These are phyloP conservation scores for Dastarcus helophoroides DNA, from an alignment of 2,888 invertebrate species.

Conservation along the genomic window DNA sequence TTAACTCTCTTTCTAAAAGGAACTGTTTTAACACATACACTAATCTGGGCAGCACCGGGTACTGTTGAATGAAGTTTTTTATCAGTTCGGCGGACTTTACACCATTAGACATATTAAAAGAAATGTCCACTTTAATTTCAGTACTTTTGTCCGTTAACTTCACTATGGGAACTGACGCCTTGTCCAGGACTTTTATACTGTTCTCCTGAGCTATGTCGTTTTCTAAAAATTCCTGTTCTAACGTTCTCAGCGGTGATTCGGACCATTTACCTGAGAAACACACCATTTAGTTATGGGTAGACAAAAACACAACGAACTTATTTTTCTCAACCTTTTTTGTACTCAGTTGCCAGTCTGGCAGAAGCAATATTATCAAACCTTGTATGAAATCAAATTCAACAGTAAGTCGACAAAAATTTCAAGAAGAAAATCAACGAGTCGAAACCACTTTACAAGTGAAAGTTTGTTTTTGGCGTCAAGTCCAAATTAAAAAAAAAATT, in stretches of 20 bases:
- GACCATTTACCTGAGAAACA: conserved; percentile 69
- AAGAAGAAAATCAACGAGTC: too few relatives aligned
- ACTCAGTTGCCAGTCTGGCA: too few relatives aligned
- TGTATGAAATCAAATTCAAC: too few relatives aligned
- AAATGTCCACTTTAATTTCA: conserved; percentile 94
- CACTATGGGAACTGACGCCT: conserved; percentile 96
- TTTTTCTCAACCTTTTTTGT: too few relatives aligned
- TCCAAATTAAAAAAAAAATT: too few relatives aligned
- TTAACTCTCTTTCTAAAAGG: conserved; percentile 91
- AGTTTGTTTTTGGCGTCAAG: too few relatives aligned
- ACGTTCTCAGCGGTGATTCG: conserved; percentile 77
- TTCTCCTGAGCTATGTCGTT: conserved; percentile 82
- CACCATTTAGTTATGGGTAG: too few relatives aligned
- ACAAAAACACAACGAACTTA: too few relatives aligned
- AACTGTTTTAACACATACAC: conserved; percentile 98
- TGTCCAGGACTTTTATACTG: conserved; percentile 91
- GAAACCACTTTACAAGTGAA: too few relatives aligned
- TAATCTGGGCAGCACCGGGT: conserved; percentile 83
- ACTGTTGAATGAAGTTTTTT: conserved; percentile 77
- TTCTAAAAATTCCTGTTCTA: conserved; percentile 82
- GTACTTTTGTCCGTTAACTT: conserved; percentile 83
- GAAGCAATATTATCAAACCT: too few relatives aligned
- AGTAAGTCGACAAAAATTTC: too few relatives aligned
- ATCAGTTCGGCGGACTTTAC: conserved; percentile 94
- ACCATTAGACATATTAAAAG: conserved; percentile 98